phyloP scores from a whole-genome alignment of 35 echinoderm and acorn worm genomes.

The Apostichopus parvimensis region DNA sequence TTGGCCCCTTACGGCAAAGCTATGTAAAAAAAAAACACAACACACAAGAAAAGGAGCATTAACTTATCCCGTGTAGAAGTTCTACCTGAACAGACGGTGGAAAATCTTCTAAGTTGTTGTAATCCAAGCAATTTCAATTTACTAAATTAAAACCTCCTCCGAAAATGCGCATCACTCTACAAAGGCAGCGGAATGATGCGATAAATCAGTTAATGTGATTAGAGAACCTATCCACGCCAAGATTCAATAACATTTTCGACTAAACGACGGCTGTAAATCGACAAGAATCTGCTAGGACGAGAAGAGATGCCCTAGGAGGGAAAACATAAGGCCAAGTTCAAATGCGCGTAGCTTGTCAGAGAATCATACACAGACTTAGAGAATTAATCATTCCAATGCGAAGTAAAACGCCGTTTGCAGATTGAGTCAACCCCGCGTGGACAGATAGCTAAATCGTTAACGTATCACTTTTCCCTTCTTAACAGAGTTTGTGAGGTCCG shows the following conservation, averaged over 20 bases:
- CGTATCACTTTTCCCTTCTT: constrained; percentile 37
- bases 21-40: not conserved
- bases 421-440: constrained; percentile 46
- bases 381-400: constrained; percentile 49
- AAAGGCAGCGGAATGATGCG: constrained; percentile 46
- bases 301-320: constrained; percentile 14
- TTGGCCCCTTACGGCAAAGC: constrained; percentile 38
- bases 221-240: constrained; percentile 50
- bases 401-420: constrained; percentile 36
- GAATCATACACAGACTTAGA: constrained; percentile 28
- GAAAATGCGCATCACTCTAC: constrained; percentile 58
- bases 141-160: constrained; percentile 60
- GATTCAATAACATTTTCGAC: constrained; percentile 62
- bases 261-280: constrained; percentile 58
- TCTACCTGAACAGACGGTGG: constrained; percentile 48
- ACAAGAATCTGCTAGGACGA: constrained; percentile 24
- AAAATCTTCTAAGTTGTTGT: constrained; percentile 44
- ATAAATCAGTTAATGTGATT: constrained; percentile 59
- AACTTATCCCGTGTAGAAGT: not conserved
- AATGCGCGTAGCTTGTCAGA: constrained; percentile 44
- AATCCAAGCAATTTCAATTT: constrained; percentile 61
- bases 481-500: constrained; percentile 28
- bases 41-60: not conserved
- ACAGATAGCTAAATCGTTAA: constrained; percentile 57
- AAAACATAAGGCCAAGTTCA: constrained; percentile 46